Evolutionary conservation across 2,113 vertebrate species (phyloP).

Genomic region (Calyptomena viridis): DNA sequence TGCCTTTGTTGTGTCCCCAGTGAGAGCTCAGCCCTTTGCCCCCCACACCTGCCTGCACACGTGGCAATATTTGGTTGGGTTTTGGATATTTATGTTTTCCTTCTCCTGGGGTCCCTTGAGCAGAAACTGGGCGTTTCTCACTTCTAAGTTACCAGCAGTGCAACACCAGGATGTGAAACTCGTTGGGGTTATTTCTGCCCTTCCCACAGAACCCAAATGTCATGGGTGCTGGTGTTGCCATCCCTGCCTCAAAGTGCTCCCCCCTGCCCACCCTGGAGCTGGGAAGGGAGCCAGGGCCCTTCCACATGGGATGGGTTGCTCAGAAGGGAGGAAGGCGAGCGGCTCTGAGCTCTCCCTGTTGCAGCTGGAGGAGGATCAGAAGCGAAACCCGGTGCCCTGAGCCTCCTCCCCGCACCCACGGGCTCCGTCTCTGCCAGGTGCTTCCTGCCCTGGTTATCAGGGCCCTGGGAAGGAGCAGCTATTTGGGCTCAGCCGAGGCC

Average conservation of each 20-base stretch:
- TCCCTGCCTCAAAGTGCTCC: neutral
- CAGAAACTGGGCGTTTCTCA: neutral
- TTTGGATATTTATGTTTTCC: neutral
- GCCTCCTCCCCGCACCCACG: neutral
- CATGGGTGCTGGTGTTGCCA: rapidly evolving
- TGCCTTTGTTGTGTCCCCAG: neutral
- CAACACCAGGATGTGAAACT: neutral
- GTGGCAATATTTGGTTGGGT: neutral
- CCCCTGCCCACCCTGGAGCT: neutral
- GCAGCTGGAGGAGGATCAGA: slow-evolving; percentile 39
- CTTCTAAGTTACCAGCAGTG: neutral
- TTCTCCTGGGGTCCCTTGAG: neutral
- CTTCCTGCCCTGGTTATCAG: slow-evolving; percentile 63
- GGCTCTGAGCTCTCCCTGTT: neutral
- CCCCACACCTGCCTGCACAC: neutral
- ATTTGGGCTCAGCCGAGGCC: slow-evolving; percentile 12
- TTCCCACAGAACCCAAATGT: neutral
- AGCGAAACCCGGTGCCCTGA: neutral
- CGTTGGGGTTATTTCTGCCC: neutral
- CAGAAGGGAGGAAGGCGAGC: no score
- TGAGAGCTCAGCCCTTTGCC: neutral
- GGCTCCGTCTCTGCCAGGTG: slow-evolving; percentile 62
- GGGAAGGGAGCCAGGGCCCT: neutral
- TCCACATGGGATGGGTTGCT: neutral
- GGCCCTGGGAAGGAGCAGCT: neutral